Evolutionary conservation across 2,113 vertebrate species (phyloP).

Genomic region (Carlito syrichta): DNA sequence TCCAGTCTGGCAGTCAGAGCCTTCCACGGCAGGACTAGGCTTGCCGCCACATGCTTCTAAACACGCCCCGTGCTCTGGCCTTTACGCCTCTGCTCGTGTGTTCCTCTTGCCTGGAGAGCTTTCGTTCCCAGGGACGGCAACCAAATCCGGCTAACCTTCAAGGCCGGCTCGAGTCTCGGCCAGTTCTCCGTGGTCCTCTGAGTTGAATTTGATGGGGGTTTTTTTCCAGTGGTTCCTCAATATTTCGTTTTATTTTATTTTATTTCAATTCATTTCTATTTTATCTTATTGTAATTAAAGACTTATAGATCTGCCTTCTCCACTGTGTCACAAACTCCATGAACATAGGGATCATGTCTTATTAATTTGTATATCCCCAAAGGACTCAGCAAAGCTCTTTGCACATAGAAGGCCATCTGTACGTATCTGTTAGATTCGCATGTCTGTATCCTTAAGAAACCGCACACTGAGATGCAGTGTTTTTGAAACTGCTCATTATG

Average conservation of each 20-base stretch:
- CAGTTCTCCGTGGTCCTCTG: background rate
- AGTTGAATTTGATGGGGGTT: background rate
- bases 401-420: background rate
- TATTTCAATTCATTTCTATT: background rate
- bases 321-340: background rate
- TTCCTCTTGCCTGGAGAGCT: background rate
- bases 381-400: background rate
- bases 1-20: background rate
- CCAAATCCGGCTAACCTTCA: background rate
- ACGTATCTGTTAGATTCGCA: background rate
- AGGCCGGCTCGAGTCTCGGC: background rate
- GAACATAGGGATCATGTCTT: background rate
- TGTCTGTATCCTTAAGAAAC: background rate
- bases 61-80: background rate
- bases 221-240: conserved; percentile 12
- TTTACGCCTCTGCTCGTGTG: background rate
- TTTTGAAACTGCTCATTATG: conserved; percentile 17
- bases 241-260: background rate
- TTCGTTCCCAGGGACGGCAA: background rate
- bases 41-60: background rate
- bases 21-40: background rate
- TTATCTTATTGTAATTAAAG: conserved; percentile 4
- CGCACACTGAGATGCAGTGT: background rate
- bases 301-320: background rate
- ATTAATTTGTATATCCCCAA: conserved; percentile 8